Evolutionary conservation across 2,888 invertebrate species (phyloP).

Genomic region (Anorthoa munda): DNA sequence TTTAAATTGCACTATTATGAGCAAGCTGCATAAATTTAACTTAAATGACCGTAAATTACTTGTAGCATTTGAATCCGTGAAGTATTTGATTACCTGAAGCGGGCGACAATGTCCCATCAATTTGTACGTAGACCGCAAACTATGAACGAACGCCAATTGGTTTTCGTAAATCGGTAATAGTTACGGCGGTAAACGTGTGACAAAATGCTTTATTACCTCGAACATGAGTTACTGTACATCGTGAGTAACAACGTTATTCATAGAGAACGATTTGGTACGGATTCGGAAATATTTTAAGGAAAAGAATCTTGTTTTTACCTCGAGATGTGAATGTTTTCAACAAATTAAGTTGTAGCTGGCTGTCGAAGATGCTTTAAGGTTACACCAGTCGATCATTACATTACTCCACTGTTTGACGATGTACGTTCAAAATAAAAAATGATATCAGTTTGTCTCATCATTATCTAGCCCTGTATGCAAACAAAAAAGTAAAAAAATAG

Average conservation of each 20-base stretch:
- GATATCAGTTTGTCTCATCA: no score
- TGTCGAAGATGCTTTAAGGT: constrained; percentile 25
- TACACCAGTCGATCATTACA: no score
- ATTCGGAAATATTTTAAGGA: constrained; percentile 12
- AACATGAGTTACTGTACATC: constrained; percentile 38
- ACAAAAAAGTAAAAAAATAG: no score
- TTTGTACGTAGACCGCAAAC: constrained; percentile 63
- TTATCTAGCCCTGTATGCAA: no score
- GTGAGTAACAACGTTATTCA: constrained; percentile 33
- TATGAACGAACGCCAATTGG: constrained; percentile 60
- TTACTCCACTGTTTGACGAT: no score
- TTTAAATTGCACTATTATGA: constrained; percentile 8
- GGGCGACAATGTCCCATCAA: constrained; percentile 65
- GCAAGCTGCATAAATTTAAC: constrained; percentile 13
- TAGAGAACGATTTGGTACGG: constrained; percentile 15
- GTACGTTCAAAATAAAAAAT: no score
- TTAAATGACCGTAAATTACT: constrained; percentile 25
- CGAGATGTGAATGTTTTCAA: neutral
- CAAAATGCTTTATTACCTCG: constrained; percentile 58
- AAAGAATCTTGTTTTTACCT: neutral
- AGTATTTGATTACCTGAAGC: constrained; percentile 57
- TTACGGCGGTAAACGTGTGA: constrained; percentile 57
- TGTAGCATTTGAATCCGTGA: constrained; percentile 33
- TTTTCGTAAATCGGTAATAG: constrained; percentile 66
- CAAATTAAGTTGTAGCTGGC: constrained; percentile 1